Base-by-base conservation (phyloP, 2,797 vertebrate species). In the Labeo calbasu region DNA sequence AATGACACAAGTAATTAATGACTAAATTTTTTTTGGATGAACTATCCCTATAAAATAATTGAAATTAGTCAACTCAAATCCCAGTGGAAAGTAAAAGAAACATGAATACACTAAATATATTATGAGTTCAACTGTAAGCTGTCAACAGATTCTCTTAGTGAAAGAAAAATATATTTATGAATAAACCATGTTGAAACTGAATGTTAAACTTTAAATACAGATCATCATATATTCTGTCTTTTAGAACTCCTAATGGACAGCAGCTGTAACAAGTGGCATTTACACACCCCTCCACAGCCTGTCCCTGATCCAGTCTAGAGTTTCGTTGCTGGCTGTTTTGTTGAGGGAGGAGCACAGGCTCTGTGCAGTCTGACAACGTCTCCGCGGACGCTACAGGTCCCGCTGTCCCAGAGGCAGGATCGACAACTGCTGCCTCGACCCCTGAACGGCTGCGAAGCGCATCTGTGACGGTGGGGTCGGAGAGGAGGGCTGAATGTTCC, bases 211-310 rank as follows among this genome's bases (percentile, higher is more conserved):
- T 75, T 13, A n/a, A 55, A 36, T n/a, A 36, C 50, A 8, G 11
- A 14, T 68, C 19, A 77, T 25, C 36, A 11, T 23, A 59, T 36
- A 80, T 80, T 80, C 21, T 0, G 0, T 25, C 19, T 66, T 71
- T 19, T 57, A 55, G 10, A 59, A 25, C n/a, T 70, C 6, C 6
- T 46, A 28, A 53, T 19, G 17, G 23, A 81, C 36, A 61, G 40
- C 61, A 66, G 28, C 71, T 83, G 59, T 53, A 21, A 40, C 50
- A 53, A 75, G 72, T 55, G 61, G 15, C 53, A 4, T 3, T 36
- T 84, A 94, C 90, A 70, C 86, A 97, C 97, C 96, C 96, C 91
- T 97, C 96, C 7, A 97, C 95, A 79, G 95, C 95, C 0, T 96
- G 96, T 0, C 94, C 95, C 36, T 95, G 92, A 8, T 96, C 96